Evolutionary conservation across 2,797 vertebrate species (phyloP).

Genomic region (Morelia viridis): DNA sequence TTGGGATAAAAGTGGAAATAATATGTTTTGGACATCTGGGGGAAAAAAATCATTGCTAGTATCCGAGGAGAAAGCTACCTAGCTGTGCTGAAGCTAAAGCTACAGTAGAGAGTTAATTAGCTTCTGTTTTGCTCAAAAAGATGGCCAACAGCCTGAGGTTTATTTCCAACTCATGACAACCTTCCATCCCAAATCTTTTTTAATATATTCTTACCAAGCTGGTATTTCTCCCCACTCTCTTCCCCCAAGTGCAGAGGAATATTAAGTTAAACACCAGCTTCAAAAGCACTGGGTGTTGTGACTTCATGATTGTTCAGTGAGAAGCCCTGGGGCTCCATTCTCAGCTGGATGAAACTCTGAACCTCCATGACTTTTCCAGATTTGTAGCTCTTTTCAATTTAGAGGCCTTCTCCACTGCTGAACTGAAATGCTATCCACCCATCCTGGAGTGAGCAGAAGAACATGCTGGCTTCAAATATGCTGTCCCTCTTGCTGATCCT

Average conservation of each 20-base stretch:
- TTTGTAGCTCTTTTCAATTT: not conserved
- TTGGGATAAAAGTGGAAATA: not conserved
- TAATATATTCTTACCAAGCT: slow-evolving; percentile 5
- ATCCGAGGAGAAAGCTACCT: not conserved
- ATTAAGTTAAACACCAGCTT: slow-evolving; percentile 23
- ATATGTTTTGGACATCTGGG: not conserved
- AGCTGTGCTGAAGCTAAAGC: not conserved
- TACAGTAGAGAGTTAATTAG: not conserved
- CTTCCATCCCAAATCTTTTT: slow-evolving; percentile 5
- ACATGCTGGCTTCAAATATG: not conserved
- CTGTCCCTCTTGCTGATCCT: not conserved
- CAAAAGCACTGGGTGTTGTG: slow-evolving; percentile 19
- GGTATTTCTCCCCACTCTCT: not conserved
- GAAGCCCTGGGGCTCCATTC: not conserved
- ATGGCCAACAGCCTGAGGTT: not conserved
- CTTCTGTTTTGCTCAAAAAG: not conserved
- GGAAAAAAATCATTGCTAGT: not conserved
- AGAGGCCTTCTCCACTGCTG: not conserved
- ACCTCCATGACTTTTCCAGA: not conserved
- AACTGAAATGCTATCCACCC: not conserved
- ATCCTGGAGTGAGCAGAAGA: not conserved
- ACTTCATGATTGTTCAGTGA: not conserved
- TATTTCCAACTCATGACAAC: slow-evolving; percentile 19
- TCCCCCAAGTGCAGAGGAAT: not conserved
- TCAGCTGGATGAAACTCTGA: not conserved